Conservation (phyloP, 2,797 vertebrate species). For the Nyctalus aviator region DNA sequence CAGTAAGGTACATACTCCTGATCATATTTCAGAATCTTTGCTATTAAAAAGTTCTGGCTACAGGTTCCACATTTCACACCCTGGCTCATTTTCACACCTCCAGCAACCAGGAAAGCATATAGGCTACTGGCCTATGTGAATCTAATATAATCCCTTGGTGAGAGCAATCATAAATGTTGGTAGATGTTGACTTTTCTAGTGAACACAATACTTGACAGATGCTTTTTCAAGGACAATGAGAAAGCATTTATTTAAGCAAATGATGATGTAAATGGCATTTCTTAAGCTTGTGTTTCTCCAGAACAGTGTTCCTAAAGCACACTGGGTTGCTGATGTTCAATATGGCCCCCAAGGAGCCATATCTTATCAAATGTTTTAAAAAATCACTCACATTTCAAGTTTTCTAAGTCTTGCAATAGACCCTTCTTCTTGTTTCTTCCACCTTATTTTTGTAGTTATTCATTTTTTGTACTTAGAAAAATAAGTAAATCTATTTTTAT, state of each 20-base stretch:
- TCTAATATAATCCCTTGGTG: conserved; percentile 44
- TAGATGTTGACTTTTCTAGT: not conserved
- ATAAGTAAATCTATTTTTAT: not conserved
- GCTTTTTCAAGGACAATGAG: not conserved
- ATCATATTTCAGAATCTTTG: not conserved
- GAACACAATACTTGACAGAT: not conserved
- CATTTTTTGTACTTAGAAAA: not conserved
- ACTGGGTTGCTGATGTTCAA: not conserved
- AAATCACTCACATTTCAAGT: not conserved
- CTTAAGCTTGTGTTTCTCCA: not conserved
- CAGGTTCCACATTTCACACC: conserved; percentile 32
- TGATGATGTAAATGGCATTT: not conserved
- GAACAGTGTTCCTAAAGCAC: not conserved
- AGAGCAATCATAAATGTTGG: conserved; percentile 22
- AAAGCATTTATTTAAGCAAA: conserved; percentile 24
- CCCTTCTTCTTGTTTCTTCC: not conserved
- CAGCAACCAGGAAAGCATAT: conserved; percentile 41
- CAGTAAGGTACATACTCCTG: not conserved
- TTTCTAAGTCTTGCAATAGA: conserved; percentile 23
- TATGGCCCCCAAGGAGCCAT: not conserved
- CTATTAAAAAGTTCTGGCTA: not conserved
- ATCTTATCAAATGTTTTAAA: not conserved
- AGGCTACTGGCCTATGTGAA: not conserved
- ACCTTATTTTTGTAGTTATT: conserved; percentile 6
- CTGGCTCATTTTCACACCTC: conserved; percentile 38